Conservation (phyloP, 2,113 vertebrate species). For the Hyperopisus bebe region DNA sequence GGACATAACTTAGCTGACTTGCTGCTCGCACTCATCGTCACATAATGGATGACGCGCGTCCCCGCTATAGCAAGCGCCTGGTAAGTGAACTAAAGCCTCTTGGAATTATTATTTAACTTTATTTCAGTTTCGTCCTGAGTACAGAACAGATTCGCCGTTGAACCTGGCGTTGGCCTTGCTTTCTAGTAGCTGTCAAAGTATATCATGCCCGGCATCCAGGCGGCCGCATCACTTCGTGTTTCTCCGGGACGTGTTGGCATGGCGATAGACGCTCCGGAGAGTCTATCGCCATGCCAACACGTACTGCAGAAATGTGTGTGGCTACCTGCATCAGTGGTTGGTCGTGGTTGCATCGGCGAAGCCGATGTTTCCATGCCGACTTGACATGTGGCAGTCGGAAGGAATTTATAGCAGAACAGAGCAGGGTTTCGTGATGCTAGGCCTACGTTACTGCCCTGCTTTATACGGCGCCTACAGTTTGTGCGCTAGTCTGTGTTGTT, state of each 20-base stretch:
- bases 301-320: not conserved
- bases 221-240: not conserved
- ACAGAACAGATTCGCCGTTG: not conserved
- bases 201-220: not conserved
- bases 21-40: not conserved
- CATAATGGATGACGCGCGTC: constrained; percentile 65
- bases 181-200: not conserved
- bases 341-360: not conserved
- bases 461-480: not conserved
- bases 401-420: not conserved
- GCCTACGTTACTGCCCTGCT: not conserved
- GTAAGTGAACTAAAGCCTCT: constrained; percentile 58
- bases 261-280: constrained; percentile 8
- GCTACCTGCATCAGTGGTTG: not conserved
- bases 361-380: not conserved
- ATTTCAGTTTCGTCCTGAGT: not conserved
- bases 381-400: not conserved
- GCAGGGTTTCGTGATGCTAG: not conserved
- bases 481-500: not conserved
- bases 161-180: not conserved
- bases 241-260: constrained; percentile 5
- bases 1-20: not conserved
- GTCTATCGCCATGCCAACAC: constrained; percentile 18
- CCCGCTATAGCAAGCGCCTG: constrained; percentile 85
- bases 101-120: not conserved